These are phyloP conservation scores for Phymatocera aterrima DNA, from an alignment of 2,888 invertebrate genomes.

Conservation along the genomic window DNA sequence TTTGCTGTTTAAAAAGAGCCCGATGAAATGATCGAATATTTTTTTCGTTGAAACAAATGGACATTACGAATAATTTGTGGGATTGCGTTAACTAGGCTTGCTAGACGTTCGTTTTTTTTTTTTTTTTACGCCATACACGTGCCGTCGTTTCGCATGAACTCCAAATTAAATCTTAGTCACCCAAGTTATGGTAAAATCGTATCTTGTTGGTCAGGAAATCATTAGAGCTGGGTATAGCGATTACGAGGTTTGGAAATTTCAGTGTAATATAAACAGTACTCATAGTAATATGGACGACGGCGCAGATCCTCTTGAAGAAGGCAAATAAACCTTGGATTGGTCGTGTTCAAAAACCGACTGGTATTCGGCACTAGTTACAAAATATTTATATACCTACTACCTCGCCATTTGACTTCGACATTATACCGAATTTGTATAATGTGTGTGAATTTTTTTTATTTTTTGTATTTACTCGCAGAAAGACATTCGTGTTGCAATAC, in stretches of 20 bases:
- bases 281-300: background rate
- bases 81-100: background rate
- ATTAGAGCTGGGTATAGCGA: background rate
- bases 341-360: background rate
- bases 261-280: slow-evolving; percentile 15
- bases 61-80: background rate
- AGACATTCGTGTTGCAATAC: background rate
- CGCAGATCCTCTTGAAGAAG: slow-evolving; percentile 14
- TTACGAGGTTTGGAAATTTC: background rate
- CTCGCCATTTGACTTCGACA: background rate
- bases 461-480: background rate
- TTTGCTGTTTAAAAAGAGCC: background rate
- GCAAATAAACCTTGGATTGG: slow-evolving; percentile 20
- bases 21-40: background rate
- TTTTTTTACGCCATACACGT: background rate
- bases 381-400: background rate
- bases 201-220: slow-evolving; percentile 4
- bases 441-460: background rate
- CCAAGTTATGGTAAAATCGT: background rate
- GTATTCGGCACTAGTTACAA: slow-evolving; percentile 11
- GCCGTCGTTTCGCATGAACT: background rate
- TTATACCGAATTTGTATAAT: slow-evolving; percentile 17
- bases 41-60: background rate
- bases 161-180: background rate
- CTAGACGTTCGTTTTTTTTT: background rate